Evolutionary conservation across 1,140 invertebrate genomes (phyloP), one percentile per base, ranked within the genome.

Genomic region (Argopecten irradians): DNA sequence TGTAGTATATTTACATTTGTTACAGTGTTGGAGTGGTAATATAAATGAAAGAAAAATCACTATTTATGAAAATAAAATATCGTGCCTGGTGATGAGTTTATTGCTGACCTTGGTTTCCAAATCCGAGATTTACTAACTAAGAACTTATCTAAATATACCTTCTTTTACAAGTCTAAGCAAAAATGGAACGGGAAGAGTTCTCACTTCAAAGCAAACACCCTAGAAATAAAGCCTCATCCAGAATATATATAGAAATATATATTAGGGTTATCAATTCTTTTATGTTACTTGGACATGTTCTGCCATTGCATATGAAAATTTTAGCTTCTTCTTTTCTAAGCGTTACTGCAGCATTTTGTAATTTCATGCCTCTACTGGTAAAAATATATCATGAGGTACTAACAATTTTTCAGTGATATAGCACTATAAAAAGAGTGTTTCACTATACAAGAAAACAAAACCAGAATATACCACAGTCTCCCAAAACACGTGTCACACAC

Each of bases 161-260:
- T 46, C 85, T 41, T 88, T 88, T 39, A 88, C 83, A 2, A 43
- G 84, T 2, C 5, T 34, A 71, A 35, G 5, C 32, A 55, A 71
- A 34, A 46, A 85, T 36, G 84, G 87, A 22, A 85, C 43, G 85
- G 87, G 83, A 36, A 46, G 46, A 32, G 33, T 46, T 33, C 34
- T 85, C 19, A 88, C 84, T 35, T 83, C 87, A 32, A 88, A 85
- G 11, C 36, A 88, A 36, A 85, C 34, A 82, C 32, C 85, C 88
- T 36, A 33, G 84, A 28, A 34, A 85, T 11, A 88, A 85, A 32
- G 87, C 87, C 14, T 88, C 87, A 16, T 35, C 85, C 2, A 13
- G 87, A 36, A 88, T 88, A 35, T 43, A 88, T 85, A 83, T 85
- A 22, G 87, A 88, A 82, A 88, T 83, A 41, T 39, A 83, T n/a